Percentiles rank a stretch among this genome's conserved stretches.
These are phyloP conservation scores for Eilema caniola DNA, from an alignment of 2,888 invertebrate genomes.

Conservation along the genomic window DNA sequence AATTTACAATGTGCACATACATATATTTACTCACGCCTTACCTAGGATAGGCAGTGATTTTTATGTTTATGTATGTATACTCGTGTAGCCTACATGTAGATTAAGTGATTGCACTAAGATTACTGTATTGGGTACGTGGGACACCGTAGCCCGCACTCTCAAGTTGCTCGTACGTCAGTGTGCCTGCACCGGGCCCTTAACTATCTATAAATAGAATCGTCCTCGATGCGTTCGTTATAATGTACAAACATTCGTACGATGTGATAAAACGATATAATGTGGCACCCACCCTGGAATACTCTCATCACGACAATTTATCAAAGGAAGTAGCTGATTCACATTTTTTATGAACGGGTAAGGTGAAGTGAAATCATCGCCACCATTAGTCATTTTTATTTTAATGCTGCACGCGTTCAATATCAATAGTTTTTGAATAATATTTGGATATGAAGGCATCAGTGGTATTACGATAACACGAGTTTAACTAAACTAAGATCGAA, in stretches of 20 bases:
- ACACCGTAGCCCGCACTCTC: constrained; percentile 39
- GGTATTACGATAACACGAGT: constrained; percentile 6
- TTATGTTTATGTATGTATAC: no score
- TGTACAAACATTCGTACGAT: constrained; percentile 55
- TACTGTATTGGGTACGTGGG: constrained; percentile 43
- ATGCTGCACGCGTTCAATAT: constrained; percentile 27
- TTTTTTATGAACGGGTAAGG: constrained; percentile 83
- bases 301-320: constrained; percentile 76
- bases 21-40: no score
- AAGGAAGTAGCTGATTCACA: constrained; percentile 84
- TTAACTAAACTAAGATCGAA: constrained; percentile 6
- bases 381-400: constrained; percentile 41
- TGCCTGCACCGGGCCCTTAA: constrained; percentile 30
- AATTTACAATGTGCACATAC: no score
- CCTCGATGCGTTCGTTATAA: constrained; percentile 55
- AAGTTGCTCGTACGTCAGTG: constrained; percentile 33
- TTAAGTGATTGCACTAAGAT: constrained; percentile 46
- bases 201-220: constrained; percentile 62
- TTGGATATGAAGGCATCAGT: constrained; percentile 10
- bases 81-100: constrained; percentile 24
- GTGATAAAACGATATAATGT: constrained; percentile 58
- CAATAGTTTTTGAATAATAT: constrained; percentile 20
- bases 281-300: constrained; percentile 80
- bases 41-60: no score
- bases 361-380: constrained; percentile 70